Conservation (phyloP, 1,140 invertebrate genomes). For the Drosophila pruinosa region DNA sequence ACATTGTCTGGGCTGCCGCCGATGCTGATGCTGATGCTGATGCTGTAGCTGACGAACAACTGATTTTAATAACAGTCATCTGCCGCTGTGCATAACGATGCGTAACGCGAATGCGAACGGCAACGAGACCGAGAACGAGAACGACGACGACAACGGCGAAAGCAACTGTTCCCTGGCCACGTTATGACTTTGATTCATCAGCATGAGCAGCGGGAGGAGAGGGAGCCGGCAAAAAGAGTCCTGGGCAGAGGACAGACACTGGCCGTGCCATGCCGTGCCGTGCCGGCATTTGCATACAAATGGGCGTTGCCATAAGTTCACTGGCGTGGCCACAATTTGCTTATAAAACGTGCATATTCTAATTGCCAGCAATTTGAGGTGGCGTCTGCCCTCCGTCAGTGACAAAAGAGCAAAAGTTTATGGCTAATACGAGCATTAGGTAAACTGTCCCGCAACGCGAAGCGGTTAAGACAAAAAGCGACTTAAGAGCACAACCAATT, state of each 20-base stretch:
- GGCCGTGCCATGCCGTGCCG: conserved; percentile 39
- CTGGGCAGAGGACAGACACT: conserved; percentile 38
- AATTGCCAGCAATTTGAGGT: conserved; percentile 69
- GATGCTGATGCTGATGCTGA: conserved; percentile 10
- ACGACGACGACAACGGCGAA: background rate
- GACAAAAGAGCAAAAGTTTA: conserved; percentile 41
- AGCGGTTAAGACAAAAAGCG: conserved; percentile 34
- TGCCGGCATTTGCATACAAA: conserved; percentile 76
- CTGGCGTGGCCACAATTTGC: conserved; percentile 60
- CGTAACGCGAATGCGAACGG: conserved; percentile 63
- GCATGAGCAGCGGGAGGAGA: conserved; percentile 3
- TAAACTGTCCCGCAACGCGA: conserved; percentile 25
- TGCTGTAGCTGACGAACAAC: conserved; percentile 59
- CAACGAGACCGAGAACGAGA: background rate
- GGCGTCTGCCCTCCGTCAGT: conserved; percentile 10
- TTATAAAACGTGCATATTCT: conserved; percentile 71
- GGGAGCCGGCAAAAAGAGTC: background rate
- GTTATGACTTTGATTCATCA: conserved; percentile 80
- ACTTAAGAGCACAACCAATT: conserved; percentile 24
- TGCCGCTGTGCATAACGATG: conserved; percentile 81
- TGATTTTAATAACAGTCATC: conserved; percentile 82
- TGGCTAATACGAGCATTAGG: conserved; percentile 37
- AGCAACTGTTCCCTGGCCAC: conserved; percentile 39
- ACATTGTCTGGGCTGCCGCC: conserved; percentile 24
- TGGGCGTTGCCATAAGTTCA: conserved; percentile 75